Percentiles rank a stretch among this genome's conserved stretches.
phyloP scores from a whole-genome alignment of 2,113 vertebrate genomes.

The Pollimyrus isidori region DNA sequence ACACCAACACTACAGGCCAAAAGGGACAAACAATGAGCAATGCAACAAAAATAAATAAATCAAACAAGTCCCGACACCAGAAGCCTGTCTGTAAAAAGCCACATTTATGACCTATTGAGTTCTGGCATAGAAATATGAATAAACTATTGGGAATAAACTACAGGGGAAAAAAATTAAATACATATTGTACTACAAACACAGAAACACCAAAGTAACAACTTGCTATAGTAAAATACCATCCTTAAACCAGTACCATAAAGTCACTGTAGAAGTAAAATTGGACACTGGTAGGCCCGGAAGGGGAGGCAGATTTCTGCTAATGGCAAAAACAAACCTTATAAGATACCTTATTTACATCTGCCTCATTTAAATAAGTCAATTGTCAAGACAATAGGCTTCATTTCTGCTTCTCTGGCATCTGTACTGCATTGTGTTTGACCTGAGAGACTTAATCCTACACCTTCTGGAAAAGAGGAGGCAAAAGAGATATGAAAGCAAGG shows the following conservation, averaged over 20 bases:
- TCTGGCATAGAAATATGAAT: background rate
- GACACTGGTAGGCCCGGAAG: too few species aligned
- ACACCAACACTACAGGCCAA: background rate
- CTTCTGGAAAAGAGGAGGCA: background rate
- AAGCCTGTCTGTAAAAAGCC: background rate
- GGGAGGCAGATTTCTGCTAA: background rate
- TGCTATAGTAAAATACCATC: background rate
- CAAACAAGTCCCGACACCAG: background rate
- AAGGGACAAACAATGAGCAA: background rate
- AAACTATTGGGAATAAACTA: background rate
- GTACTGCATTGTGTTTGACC: background rate
- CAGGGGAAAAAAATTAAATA: background rate
- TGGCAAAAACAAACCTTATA: background rate
- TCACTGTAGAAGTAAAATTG: too few species aligned
- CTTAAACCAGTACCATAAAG: background rate
- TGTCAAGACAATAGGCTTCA: background rate
- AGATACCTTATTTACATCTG: background rate
- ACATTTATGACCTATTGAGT: background rate
- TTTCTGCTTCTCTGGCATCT: background rate
- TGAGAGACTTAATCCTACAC: background rate
- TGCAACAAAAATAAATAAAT: background rate
- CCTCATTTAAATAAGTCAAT: background rate
- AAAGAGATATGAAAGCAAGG: background rate
- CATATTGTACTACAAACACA: background rate
- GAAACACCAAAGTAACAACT: background rate